These are phyloP conservation scores for Hetaerina titia DNA, from an alignment of 2,888 invertebrate species.

Conservation along the genomic window DNA sequence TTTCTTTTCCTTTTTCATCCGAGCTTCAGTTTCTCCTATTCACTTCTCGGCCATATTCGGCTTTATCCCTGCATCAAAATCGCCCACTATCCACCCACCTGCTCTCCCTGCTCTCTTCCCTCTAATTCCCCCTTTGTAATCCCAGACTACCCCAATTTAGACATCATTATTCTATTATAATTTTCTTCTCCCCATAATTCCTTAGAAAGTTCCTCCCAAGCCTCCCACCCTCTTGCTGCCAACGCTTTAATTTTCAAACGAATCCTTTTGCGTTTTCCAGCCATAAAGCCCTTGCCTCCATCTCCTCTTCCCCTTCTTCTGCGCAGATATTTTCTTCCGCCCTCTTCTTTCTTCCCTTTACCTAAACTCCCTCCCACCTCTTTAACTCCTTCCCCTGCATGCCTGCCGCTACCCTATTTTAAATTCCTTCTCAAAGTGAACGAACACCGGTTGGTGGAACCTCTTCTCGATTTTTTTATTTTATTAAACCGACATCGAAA, in stretches of 20 bases:
- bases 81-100: background rate
- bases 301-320: background rate
- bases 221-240: background rate
- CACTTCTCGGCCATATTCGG: background rate
- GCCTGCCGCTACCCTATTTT: conserved; percentile 19
- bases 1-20: background rate
- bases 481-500: conserved; percentile 26
- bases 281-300: background rate
- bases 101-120: background rate
- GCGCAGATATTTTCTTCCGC: background rate
- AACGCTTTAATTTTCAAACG: conserved; percentile 53
- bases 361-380: background rate
- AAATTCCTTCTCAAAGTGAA: conserved; percentile 58
- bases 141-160: conserved; percentile 53
- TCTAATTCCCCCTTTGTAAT: conserved; percentile 52
- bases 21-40: background rate
- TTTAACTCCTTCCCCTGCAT: background rate
- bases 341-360: background rate
- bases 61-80: background rate
- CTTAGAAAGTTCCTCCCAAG: conserved; percentile 44
- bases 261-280: conserved; percentile 24
- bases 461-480: conserved; percentile 41
- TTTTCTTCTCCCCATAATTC: conserved; percentile 57
- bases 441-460: conserved; percentile 52
- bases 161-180: conserved; percentile 63